phyloP scores from a whole-genome alignment of 2,888 invertebrate species.

The Pseudolycoriella hygida region DNA sequence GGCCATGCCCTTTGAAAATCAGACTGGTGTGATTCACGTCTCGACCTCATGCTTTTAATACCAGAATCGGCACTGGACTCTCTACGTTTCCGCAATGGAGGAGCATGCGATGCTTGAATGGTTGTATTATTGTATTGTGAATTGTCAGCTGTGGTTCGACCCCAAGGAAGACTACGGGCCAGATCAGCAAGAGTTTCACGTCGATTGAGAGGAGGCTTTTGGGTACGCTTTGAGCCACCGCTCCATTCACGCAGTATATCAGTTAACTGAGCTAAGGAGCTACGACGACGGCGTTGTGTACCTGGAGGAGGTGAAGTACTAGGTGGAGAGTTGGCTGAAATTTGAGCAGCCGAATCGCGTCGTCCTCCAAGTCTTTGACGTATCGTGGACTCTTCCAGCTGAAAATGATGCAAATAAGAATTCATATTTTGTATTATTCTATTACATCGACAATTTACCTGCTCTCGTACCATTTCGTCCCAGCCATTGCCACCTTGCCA shows the following conservation, averaged over 20 bases:
- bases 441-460: constrained; percentile 27
- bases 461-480: constrained; percentile 81
- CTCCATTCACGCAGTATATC: constrained; percentile 82
- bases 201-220: constrained; percentile 53
- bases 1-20: constrained; percentile 59
- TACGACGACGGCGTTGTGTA: constrained; percentile 54
- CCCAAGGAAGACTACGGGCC: constrained; percentile 71
- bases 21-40: constrained; percentile 54
- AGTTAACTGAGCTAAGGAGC: constrained; percentile 73
- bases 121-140: constrained; percentile 16
- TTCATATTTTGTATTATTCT: background rate
- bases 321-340: constrained; percentile 67
- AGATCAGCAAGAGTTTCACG: constrained; percentile 78
- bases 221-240: constrained; percentile 35
- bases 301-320: constrained; percentile 49
- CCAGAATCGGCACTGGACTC: constrained; percentile 80
- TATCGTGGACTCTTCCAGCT: constrained; percentile 63
- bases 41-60: constrained; percentile 55
- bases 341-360: constrained; percentile 82
- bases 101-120: constrained; percentile 30
- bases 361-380: constrained; percentile 66
- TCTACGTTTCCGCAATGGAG: constrained; percentile 48
- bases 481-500: constrained; percentile 91
- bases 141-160: constrained; percentile 41
- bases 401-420: background rate